Base-by-base conservation (phyloP, 35 echinoderm and acorn worm species). In the Chiridota heheva region DNA sequence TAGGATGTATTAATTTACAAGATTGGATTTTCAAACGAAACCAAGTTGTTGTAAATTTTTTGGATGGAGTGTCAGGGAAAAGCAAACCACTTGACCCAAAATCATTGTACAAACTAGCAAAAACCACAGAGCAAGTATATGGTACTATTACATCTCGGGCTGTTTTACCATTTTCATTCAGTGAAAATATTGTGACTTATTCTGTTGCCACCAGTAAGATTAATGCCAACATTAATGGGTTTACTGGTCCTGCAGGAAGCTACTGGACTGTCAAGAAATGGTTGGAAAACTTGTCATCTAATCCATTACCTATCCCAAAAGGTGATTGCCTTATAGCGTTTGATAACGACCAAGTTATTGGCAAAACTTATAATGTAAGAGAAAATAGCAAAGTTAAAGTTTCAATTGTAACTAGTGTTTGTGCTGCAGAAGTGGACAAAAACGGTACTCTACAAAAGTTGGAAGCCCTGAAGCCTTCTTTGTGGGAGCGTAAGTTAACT, bases 341-440 rank as follows among this genome's bases (percentile, higher is more conserved):
- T 60, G 82, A 85, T 44, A 85, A 85, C 44, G 82, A 85, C 33
- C 82, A 85, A 56, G 70, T 85, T 20, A 42, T 87, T 22, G 57
- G 59, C 7, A 71, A 78, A 60, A 39, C 67, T 22, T 87, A 87
- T 29, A 81, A 79, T 51, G 84, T 87, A 2, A 42, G 73, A 47
- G 73, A 30, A 20, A 61, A 78, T 29, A 63, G 53, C 55, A 87
- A 87, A 39, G 53, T 87, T 5, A 87, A 87, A 40, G 40, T 44
- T 32, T 64, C 53, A 38, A 44, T 79, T 7, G 41, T 87, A 15
- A 87, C 84, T 0, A 67, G 42, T 42, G 73, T 77, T 0, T 78
- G 72, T 69, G 29, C 51, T 35, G 84, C 84, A 5, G 58, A 87
- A 27, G 56, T 87, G 13, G 73, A 78, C 34, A 13, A 16, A 18